Percentiles rank a stretch among this genome's conserved stretches.
These are phyloP conservation scores for Calephelis nemesis DNA, from an alignment of 1,140 invertebrate genomes.

Conservation along the genomic window DNA sequence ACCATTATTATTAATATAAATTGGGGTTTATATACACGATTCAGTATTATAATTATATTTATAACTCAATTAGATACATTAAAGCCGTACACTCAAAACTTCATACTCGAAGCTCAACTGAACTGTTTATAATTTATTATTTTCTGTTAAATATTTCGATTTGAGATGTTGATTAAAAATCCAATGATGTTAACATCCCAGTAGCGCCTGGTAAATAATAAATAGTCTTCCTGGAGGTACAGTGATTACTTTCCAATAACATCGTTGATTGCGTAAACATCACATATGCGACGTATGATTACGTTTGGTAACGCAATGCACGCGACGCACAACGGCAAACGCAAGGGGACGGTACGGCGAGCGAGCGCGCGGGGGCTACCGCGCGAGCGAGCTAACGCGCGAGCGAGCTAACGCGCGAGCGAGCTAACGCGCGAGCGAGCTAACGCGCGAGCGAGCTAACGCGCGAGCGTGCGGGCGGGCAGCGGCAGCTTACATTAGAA, in stretches of 20 bases:
- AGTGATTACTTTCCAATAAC: not conserved
- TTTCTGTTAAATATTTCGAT: too few species aligned
- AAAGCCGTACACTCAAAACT: too few species aligned
- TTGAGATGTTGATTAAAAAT: too few species aligned
- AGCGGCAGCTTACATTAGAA: constrained; percentile 3
- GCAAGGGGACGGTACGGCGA: not conserved
- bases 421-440: too few species aligned
- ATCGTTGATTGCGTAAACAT: not conserved
- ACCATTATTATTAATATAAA: too few species aligned
- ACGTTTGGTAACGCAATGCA: not conserved
- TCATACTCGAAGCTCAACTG: too few species aligned
- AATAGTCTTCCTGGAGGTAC: not conserved
- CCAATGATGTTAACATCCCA: not conserved
- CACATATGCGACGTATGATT: not conserved
- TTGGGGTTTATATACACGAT: too few species aligned
- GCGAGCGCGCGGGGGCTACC: not conserved
- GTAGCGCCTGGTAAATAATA: not conserved
- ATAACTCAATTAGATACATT: too few species aligned
- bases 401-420: not conserved
- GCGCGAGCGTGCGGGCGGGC: not conserved
- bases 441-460: not conserved
- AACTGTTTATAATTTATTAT: too few species aligned
- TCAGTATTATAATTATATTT: too few species aligned
- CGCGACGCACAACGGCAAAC: too few species aligned
- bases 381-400: not conserved